phyloP scores from a whole-genome alignment of 30 jellyfish, hydroid and myxozoan species.

The Aurelia sp. region DNA sequence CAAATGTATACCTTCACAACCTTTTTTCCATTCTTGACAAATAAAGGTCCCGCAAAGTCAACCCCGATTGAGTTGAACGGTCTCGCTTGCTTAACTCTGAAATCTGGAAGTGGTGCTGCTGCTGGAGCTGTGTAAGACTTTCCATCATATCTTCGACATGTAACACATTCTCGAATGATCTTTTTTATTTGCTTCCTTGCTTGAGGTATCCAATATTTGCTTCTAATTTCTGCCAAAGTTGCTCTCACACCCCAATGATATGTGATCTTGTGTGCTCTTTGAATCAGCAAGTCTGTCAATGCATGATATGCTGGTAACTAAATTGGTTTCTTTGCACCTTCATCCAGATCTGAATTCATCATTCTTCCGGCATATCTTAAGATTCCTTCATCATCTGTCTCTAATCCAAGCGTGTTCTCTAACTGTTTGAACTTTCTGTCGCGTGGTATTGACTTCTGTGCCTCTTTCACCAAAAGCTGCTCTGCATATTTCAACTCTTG shows the following conservation, averaged over 20 bases:
- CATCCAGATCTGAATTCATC: constrained; percentile 6
- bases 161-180: constrained; percentile 14
- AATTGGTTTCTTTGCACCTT: not conserved
- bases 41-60: constrained; percentile 37
- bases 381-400: not conserved
- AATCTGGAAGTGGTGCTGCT: constrained; percentile 22
- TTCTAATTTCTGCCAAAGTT: constrained; percentile 30
- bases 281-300: constrained; percentile 17
- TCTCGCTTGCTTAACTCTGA: constrained; percentile 18
- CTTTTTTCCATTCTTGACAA: no score
- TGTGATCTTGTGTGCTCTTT: constrained; percentile 13
- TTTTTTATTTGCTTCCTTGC: constrained; percentile 32
- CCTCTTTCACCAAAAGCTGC: constrained; percentile 4
- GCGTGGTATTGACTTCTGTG: not conserved
- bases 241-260: constrained; percentile 25
- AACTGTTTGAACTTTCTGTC: not conserved
- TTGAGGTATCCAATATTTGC: constrained; percentile 59
- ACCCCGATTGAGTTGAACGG: constrained; percentile 48
- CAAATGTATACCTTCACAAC: no score
- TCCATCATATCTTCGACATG: constrained; percentile 10
- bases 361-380: not conserved
- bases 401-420: not conserved
- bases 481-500: constrained; percentile 23
- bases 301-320: constrained; percentile 14
- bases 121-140: constrained; percentile 8